These are phyloP conservation scores for Sipunculus nudus DNA, from an alignment of 2,888 invertebrate genomes.

Conservation along the genomic window DNA sequence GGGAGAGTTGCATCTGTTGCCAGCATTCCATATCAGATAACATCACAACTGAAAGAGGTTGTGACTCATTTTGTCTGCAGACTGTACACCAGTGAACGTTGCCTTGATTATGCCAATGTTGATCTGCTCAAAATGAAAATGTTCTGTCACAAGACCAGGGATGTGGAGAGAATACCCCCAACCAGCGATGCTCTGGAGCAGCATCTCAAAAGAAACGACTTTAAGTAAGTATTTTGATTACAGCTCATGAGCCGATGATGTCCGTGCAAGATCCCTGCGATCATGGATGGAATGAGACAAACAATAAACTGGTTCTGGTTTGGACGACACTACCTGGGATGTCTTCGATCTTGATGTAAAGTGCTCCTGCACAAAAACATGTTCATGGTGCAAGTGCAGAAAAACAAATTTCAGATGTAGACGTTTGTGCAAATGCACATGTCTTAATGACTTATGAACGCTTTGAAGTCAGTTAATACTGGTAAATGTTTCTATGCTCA, in stretches of 20 bases:
- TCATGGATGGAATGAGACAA: constrained; percentile 21
- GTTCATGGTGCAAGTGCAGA: constrained; percentile 16
- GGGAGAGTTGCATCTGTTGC: not conserved
- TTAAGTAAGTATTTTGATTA: constrained; percentile 22
- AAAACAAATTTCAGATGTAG: constrained; percentile 4
- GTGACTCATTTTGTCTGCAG: not conserved
- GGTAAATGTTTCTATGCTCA: too few species aligned
- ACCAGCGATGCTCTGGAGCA: constrained; percentile 21
- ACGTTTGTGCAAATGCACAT: not conserved
- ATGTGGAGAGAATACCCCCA: constrained; percentile 21
- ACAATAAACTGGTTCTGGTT: constrained; percentile 22
- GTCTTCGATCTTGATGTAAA: constrained; percentile 20
- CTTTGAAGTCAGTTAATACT: too few species aligned
- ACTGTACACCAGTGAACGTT: not conserved
- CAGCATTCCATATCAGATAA: not conserved
- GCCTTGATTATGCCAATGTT: constrained; percentile 2
- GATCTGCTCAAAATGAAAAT: constrained; percentile 12
- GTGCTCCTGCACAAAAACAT: constrained; percentile 16
- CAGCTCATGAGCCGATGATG: constrained; percentile 18
- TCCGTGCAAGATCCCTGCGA: constrained; percentile 12
- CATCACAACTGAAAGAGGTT: not conserved
- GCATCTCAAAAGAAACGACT: constrained; percentile 23
- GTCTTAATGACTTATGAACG: too few species aligned
- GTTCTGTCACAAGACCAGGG: constrained; percentile 16
- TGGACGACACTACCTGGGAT: constrained; percentile 18